These are phyloP conservation scores for Archips xylosteana DNA, from an alignment of 2,888 invertebrate species.

Conservation along the genomic window DNA sequence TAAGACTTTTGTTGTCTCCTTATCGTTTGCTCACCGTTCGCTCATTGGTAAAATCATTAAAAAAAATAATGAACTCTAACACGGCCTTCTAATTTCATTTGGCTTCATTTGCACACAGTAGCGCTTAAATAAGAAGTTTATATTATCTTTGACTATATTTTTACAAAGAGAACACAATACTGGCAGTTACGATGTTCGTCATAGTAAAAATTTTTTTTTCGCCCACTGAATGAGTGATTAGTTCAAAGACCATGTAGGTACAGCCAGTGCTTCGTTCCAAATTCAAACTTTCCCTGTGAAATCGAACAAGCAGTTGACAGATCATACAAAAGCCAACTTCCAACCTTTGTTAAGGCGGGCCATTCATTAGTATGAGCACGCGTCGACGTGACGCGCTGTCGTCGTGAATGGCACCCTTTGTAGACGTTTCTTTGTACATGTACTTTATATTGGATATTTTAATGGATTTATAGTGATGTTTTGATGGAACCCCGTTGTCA, in stretches of 20 bases:
- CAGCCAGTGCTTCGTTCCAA: constrained; percentile 21
- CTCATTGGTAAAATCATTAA: too few species aligned
- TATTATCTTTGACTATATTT: neutral
- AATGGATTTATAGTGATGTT: constrained; percentile 16
- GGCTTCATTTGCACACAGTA: too few species aligned
- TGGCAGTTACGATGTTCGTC: neutral
- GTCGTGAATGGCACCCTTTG: constrained; percentile 36
- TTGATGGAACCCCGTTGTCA: neutral
- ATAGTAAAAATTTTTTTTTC: neutral
- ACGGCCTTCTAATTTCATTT: too few species aligned
- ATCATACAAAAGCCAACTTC: constrained; percentile 39
- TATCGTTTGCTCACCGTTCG: too few species aligned
- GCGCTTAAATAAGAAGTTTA: too few species aligned
- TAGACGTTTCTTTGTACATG: constrained; percentile 24
- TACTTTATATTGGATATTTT: constrained; percentile 26
- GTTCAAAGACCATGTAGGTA: neutral
- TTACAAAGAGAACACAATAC: neutral
- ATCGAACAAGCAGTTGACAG: constrained; percentile 41
- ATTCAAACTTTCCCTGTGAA: constrained; percentile 36
- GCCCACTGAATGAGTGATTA: neutral
- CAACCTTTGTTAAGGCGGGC: constrained; percentile 42
- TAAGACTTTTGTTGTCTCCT: too few species aligned
- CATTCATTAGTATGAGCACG: constrained; percentile 37
- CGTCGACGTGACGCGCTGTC: constrained; percentile 38
- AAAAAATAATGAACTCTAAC: too few species aligned